Percentiles rank a stretch among this genome's conserved stretches.
These are phyloP conservation scores for Drosophila paracracens DNA, from an alignment of 2,888 invertebrate genomes.

Conservation along the genomic window DNA sequence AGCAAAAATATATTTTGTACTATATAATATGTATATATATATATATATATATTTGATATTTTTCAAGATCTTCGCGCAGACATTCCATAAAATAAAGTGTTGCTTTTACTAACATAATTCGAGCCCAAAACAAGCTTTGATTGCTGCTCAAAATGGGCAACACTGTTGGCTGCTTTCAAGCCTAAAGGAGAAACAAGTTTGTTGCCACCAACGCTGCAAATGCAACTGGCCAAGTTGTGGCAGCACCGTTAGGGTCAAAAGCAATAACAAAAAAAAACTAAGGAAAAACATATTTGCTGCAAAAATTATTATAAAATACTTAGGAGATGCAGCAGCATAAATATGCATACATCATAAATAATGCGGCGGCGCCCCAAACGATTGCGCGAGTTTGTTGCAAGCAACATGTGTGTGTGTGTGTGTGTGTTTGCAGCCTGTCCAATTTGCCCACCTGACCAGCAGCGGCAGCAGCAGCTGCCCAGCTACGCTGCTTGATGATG, in stretches of 20 bases:
- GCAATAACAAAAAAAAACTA: not conserved
- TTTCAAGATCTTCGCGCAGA: not conserved
- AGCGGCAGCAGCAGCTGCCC: conserved; percentile 43
- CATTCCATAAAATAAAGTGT: conserved; percentile 1
- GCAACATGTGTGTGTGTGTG: not conserved
- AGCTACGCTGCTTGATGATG: conserved; percentile 67
- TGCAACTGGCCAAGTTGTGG: conserved; percentile 52
- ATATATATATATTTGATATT: not conserved
- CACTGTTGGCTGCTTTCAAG: conserved; percentile 1
- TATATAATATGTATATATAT: not conserved
- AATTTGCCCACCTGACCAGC: conserved; percentile 68
- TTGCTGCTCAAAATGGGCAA: conserved; percentile 10
- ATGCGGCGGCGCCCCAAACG: conserved; percentile 73
- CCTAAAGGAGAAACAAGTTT: conserved; percentile 28
- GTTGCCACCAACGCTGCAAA: conserved; percentile 51
- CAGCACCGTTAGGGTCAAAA: conserved; percentile 71
- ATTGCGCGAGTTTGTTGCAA: conserved; percentile 48
- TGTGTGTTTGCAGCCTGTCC: conserved; percentile 19
- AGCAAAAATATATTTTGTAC: no score
- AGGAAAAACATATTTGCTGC: conserved; percentile 15
- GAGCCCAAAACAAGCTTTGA: conserved; percentile 3
- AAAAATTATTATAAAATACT: conserved; percentile 73
- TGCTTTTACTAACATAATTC: not conserved
- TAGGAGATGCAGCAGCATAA: conserved; percentile 77
- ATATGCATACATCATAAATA: conserved; percentile 79